Conservation (phyloP, 1,140 invertebrate genomes). For the Heliconius hermathena region DNA sequence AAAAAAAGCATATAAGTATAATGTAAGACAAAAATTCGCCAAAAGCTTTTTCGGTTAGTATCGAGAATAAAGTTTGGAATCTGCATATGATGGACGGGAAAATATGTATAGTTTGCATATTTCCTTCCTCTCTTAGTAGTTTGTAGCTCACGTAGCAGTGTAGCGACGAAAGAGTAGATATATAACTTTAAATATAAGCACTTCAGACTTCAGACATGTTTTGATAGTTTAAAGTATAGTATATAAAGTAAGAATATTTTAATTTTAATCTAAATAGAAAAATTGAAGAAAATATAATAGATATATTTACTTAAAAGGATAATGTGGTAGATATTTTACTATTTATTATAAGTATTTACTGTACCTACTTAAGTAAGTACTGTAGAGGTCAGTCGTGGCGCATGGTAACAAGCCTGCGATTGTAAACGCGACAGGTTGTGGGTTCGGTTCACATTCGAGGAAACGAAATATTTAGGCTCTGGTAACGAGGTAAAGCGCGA, state of each 20-base stretch:
- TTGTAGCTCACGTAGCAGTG: slow-evolving; percentile 15
- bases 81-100: slow-evolving; percentile 5
- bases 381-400: no score
- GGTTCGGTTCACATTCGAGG: no score
- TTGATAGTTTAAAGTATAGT: neutral
- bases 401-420: no score
- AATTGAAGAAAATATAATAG: no score
- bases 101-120: slow-evolving; percentile 12
- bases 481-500: no score
- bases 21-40: neutral
- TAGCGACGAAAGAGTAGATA: slow-evolving; percentile 8
- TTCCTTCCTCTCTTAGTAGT: slow-evolving; percentile 13
- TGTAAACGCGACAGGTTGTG: no score
- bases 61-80: neutral
- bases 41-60: neutral
- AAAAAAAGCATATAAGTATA: neutral
- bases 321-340: no score
- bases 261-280: neutral
- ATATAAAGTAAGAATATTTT: neutral
- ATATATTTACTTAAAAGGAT: no score
- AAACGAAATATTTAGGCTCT: no score
- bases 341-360: no score
- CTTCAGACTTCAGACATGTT: neutral
- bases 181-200: neutral
- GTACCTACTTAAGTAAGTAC: no score